Conservation (phyloP, 2,113 vertebrate species). For the Gymnocephalus cernua region DNA sequence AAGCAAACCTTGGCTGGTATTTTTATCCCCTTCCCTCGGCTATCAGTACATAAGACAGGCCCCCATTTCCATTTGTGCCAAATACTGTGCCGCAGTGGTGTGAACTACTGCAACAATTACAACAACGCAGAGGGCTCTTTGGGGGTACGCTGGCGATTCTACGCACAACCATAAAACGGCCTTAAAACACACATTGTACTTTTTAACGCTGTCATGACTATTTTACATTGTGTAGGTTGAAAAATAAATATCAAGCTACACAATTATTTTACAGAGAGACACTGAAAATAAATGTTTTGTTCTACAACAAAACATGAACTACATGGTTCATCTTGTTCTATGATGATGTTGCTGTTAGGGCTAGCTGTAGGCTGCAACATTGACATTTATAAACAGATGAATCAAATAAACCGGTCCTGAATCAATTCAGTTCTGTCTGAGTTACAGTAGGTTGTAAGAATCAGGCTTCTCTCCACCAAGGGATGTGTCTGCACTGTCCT, state of each 20-base stretch:
- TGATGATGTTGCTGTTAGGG: neutral
- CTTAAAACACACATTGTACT: neutral
- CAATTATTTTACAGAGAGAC: neutral
- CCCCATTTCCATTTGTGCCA: conserved; percentile 42
- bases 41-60: conserved; percentile 24
- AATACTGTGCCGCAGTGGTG: conserved; percentile 13
- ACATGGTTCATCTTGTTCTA: neutral
- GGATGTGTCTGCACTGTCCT: neutral
- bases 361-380: conserved; percentile 1
- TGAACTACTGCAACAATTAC: conserved; percentile 39
- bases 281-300: neutral
- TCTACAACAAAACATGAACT: neutral
- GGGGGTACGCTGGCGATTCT: too few species aligned
- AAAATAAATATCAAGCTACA: neutral
- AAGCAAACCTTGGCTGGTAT: conserved; percentile 26
- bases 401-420: conserved; percentile 21
- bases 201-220: neutral
- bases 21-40: conserved; percentile 29
- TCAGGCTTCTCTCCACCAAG: conserved; percentile 8
- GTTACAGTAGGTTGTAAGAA: conserved; percentile 27
- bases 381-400: conserved; percentile 39
- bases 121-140: neutral
- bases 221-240: neutral
- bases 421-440: conserved; percentile 29
- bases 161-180: too few species aligned